These are phyloP conservation scores for Scytalopus superciliaris DNA, from an alignment of 2,113 vertebrate genomes.

Conservation along the genomic window DNA sequence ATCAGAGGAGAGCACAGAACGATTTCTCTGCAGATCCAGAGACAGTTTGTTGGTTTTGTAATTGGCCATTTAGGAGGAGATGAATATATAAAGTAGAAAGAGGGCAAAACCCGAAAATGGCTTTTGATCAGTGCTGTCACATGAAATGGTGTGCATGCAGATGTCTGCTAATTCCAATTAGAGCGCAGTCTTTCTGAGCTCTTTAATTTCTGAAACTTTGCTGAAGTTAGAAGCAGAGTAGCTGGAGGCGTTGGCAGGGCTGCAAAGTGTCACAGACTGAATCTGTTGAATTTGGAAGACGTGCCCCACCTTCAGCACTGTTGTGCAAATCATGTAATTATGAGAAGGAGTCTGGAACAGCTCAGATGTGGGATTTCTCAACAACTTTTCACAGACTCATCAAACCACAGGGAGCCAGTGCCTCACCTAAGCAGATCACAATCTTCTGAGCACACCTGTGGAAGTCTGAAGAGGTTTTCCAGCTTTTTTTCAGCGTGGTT, in stretches of 20 bases:
- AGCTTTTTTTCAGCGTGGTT: background rate
- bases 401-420: background rate
- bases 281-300: background rate
- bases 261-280: background rate
- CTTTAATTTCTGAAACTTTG: background rate
- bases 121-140: background rate
- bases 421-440: background rate
- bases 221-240: background rate
- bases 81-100: background rate
- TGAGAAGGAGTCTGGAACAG: background rate
- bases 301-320: background rate
- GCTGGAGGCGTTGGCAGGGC: background rate
- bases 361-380: constrained; percentile 45
- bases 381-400: background rate
- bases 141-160: background rate
- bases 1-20: background rate
- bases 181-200: background rate
- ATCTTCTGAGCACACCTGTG: background rate
- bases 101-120: background rate
- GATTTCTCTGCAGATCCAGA: background rate
- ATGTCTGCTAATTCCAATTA: background rate
- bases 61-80: background rate
- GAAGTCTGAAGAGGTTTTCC: background rate
- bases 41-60: background rate
- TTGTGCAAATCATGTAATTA: constrained; percentile 21